A percentile compares a stretch with the other conserved stretches of the same genome.
These are phyloP conservation scores for Tolypeutes matacus DNA, from an alignment of 2,797 vertebrate species.

Conservation along the genomic window DNA sequence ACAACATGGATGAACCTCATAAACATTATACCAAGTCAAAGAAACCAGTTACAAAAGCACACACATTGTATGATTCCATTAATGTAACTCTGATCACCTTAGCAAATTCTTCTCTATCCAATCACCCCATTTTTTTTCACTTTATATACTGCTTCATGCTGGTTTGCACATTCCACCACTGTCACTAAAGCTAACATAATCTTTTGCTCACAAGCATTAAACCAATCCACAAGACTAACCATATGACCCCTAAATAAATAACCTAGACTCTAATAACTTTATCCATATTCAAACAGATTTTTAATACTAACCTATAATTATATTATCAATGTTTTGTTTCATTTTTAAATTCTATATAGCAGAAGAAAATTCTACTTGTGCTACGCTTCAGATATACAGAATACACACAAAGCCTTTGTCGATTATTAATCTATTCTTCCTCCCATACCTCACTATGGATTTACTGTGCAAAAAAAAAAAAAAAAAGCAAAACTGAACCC, in stretches of 20 bases:
- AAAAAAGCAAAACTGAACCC: not conserved
- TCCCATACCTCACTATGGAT: not conserved
- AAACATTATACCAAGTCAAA: too few relatives aligned
- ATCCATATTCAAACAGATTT: not conserved
- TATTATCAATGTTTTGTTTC: not conserved
- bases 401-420: not conserved
- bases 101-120: not conserved
- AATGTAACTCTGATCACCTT: not conserved
- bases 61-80: not conserved
- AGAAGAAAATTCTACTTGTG: not conserved
- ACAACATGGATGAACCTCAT: too few relatives aligned
- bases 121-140: not conserved
- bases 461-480: not conserved
- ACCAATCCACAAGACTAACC: not conserved
- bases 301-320: not conserved
- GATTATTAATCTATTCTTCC: not conserved
- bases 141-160: not conserved
- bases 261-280: not conserved
- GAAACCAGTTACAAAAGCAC: too few relatives aligned
- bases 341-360: conserved; percentile 12
- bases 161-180: not conserved
- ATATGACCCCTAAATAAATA: not conserved
- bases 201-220: not conserved
- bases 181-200: not conserved
- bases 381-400: not conserved